phyloP scores from a whole-genome alignment of 2,888 invertebrate genomes.

The Acronicta leporina region DNA sequence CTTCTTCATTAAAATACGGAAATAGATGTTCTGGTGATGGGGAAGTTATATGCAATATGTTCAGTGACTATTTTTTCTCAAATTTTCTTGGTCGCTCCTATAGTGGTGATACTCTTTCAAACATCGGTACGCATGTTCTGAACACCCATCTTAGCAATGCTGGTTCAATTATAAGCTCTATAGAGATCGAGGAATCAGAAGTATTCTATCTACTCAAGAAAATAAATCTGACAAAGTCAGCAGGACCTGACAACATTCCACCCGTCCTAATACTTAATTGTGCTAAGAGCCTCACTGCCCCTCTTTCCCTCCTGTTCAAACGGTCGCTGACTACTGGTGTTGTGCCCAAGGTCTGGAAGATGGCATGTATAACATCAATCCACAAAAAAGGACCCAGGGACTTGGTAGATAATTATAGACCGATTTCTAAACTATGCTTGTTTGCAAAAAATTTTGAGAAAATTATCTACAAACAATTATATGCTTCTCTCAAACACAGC shows the following conservation, averaged over 20 bases:
- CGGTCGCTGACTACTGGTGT: not conserved
- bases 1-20: too few relatives aligned
- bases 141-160: too few relatives aligned
- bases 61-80: too few relatives aligned
- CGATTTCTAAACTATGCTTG: not conserved
- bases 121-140: too few relatives aligned
- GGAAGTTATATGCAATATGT: too few relatives aligned
- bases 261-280: not conserved
- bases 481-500: not conserved
- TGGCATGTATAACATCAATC: not conserved
- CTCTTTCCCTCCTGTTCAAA: not conserved
- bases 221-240: not conserved
- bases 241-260: not conserved
- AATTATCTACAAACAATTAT: not conserved
- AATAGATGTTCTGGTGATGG: too few relatives aligned
- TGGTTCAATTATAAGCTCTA: not conserved
- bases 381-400: not conserved
- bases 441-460: not conserved
- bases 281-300: not conserved
- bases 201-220: not conserved
- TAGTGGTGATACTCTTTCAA: too few relatives aligned
- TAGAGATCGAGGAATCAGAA: not conserved
- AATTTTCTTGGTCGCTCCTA: too few relatives aligned
- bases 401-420: not conserved
- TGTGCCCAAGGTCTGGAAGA: not conserved